These are phyloP conservation scores for Diphyllodes magnificus DNA, from an alignment of 2,113 vertebrate species.

Conservation along the genomic window DNA sequence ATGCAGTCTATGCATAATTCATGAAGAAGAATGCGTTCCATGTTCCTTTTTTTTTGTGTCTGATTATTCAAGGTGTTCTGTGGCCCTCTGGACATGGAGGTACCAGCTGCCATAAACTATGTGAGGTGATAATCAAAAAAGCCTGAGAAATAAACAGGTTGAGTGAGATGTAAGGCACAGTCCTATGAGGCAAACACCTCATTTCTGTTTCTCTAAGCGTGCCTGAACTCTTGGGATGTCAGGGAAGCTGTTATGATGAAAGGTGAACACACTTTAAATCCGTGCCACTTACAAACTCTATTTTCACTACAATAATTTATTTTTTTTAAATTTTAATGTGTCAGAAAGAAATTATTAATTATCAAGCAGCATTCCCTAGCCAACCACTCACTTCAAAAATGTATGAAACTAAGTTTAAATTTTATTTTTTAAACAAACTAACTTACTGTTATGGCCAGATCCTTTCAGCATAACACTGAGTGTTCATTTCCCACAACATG, in stretches of 20 bases:
- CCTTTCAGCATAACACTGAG: not conserved
- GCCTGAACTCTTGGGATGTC: not conserved
- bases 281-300: not conserved
- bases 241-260: not conserved
- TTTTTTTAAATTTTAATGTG: not conserved
- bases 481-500: not conserved
- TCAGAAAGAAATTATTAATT: not conserved
- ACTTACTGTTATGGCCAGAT: not conserved
- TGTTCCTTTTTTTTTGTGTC: not conserved
- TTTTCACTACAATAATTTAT: not conserved
- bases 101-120: not conserved
- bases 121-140: not conserved
- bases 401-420: not conserved
- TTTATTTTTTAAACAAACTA: not conserved
- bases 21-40: not conserved
- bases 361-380: not conserved
- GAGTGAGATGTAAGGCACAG: not conserved
- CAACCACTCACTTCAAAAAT: not conserved
- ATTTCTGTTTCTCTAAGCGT: not conserved
- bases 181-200: not conserved
- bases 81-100: not conserved
- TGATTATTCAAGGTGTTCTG: not conserved
- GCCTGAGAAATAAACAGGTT: not conserved
- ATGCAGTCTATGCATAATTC: not conserved
- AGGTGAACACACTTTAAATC: not conserved